Percentiles rank a stretch among this genome's conserved stretches.
phyloP scores from a whole-genome alignment of 2,113 vertebrate genomes.

The Oplegnathus fasciatus region DNA sequence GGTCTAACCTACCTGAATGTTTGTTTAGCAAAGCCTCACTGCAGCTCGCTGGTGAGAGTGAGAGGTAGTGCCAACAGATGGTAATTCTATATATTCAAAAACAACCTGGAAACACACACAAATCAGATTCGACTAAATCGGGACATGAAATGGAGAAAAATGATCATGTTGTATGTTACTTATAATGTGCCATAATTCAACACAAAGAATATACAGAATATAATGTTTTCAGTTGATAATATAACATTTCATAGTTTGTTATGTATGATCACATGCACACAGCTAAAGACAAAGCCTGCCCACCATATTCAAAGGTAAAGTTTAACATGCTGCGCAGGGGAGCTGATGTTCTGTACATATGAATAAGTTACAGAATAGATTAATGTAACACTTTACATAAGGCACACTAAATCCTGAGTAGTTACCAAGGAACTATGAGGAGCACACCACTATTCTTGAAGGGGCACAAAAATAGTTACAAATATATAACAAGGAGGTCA shows the following conservation, averaged over 20 bases:
- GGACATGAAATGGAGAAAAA: not conserved
- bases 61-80: not conserved
- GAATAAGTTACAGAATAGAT: not conserved
- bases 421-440: not conserved
- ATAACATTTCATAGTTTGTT: not conserved
- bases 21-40: slow-evolving; percentile 13
- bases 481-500: not conserved
- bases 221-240: not conserved
- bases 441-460: not conserved
- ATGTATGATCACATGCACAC: not conserved
- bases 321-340: not conserved
- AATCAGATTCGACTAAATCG: not conserved
- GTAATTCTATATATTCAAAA: slow-evolving; percentile 8
- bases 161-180: not conserved
- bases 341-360: not conserved
- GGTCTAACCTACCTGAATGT: not conserved
- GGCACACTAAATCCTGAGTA: not conserved
- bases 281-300: not conserved
- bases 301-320: too few relatives aligned
- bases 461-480: slow-evolving; percentile 10
- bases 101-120: not conserved
- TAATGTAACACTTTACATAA: not conserved
- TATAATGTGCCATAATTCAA: not conserved
- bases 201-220: not conserved
- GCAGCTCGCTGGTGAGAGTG: not conserved